Evolutionary conservation across 2,888 invertebrate species (phyloP), one percentile per base, ranked within the genome.

Genomic region (Rhingia campestris): DNA sequence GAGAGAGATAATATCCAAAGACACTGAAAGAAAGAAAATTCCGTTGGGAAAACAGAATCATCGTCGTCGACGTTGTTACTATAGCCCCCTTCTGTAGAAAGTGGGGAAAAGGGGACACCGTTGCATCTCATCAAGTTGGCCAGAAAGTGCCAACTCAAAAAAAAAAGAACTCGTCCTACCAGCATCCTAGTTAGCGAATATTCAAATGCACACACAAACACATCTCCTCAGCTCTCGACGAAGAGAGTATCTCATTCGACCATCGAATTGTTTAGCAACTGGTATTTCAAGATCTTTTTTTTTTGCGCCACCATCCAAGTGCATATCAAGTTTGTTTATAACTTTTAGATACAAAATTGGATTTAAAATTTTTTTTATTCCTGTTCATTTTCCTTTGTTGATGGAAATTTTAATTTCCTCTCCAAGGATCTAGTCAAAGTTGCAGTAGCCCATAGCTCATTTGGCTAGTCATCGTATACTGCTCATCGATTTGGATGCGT

Each of bases 231-330:
- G 22, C 59, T 9, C 53, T 14, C 9, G 49, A 14, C 51, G 43
- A 39, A 41, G 73, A 41, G 73, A 51, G 63, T 79, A 84, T 84
- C 82, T 73, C 53, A 74, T 77, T 74, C 79, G 79, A 79, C 79
- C 82, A 84, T 84, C 82, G 69, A 79, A 79, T 58, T 64, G 70
- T 43, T 54, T n/a, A 33, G 59, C 70, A 84, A 84, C 80, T 80
- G 74, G 80, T 80, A 79, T 75, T 80, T 70, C 80, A 54, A 79
- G 84, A 80, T 66, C 51, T 74, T 30, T 43, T 74, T 30, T 43
- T 49, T 33, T 14, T 59, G 63, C 43, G 53, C 63, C 14, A 9
- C 66, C 49, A 67, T 49, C 45, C 54, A 53, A 51, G 51, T 64
- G 54, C 59, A 22, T 53, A 67, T 75, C 66, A 75, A 75, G 66